A percentile compares a stretch with the other conserved stretches of the same genome.
phyloP scores from a whole-genome alignment of 2,113 vertebrate genomes.

The Furnarius figulus region DNA sequence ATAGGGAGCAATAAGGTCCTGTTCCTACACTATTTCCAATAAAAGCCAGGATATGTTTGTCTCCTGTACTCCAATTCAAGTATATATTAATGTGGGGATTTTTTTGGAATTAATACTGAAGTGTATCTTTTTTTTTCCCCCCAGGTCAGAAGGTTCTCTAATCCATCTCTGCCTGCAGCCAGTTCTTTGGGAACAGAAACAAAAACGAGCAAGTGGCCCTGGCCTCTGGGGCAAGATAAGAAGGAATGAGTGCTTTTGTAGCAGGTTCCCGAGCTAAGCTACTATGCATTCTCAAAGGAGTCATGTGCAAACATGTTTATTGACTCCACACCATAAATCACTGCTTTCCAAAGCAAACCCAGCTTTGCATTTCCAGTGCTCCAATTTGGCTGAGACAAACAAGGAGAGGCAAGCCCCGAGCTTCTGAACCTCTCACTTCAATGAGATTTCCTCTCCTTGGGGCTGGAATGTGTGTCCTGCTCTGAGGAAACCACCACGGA shows the following conservation, averaged over 20 bases:
- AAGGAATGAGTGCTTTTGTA: conserved; percentile 15
- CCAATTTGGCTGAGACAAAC: conserved; percentile 31
- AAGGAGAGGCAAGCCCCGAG: background rate
- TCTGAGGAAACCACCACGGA: background rate
- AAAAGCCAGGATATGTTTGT: background rate
- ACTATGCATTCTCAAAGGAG: conserved; percentile 26
- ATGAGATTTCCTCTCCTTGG: background rate
- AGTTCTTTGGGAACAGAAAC: background rate
- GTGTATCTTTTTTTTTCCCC: background rate
- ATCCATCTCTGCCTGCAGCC: background rate
- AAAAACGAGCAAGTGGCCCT: background rate
- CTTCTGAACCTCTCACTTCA: background rate
- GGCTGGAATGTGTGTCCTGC: background rate
- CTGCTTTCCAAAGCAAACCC: background rate
- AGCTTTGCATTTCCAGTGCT: conserved; percentile 19
- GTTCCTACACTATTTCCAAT: background rate
- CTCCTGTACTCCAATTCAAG: background rate
- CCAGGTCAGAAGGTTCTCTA: conserved; percentile 76
- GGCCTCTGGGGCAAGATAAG: conserved; percentile 37
- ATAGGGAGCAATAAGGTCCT: background rate
- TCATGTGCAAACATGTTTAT: conserved; percentile 56
- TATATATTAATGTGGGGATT: background rate
- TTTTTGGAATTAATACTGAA: background rate
- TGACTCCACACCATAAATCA: conserved; percentile 55
- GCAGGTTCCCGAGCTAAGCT: conserved; percentile 40